Conservation (phyloP, 2,113 vertebrate genomes). For the Pseudonaja textilis region DNA sequence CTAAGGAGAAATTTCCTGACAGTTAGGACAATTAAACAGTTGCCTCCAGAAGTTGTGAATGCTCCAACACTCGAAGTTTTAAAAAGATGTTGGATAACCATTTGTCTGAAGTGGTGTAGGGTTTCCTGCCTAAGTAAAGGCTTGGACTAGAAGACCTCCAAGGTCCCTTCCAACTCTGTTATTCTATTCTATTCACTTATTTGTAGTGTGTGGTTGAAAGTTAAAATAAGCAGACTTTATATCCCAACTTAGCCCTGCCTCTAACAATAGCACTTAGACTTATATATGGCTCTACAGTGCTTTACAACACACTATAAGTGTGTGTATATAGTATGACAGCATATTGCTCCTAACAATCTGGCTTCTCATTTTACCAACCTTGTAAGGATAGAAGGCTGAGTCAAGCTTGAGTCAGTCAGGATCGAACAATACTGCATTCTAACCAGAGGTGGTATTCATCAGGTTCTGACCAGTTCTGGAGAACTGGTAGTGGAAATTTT, state of each 20-base stretch:
- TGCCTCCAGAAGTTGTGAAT: no score
- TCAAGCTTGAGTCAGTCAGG: neutral
- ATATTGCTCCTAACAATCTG: neutral
- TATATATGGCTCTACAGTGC: neutral
- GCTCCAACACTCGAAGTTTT: no score
- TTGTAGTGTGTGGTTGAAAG: neutral
- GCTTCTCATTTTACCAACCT: neutral
- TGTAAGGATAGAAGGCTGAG: neutral
- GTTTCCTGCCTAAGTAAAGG: no score
- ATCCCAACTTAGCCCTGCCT: neutral
- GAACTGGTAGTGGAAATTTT: no score
- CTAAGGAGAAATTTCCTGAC: no score
- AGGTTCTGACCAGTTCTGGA: no score
- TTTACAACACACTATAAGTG: neutral
- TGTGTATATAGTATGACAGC: neutral
- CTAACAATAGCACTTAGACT: neutral
- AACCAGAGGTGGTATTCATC: neutral
- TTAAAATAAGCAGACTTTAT: neutral
- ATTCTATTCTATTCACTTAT: no score
- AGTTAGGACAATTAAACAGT: no score
- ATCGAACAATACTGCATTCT: neutral
- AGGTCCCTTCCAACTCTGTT: no score
- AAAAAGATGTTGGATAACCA: no score
- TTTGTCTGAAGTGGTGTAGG: no score
- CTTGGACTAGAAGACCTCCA: no score